Percentiles rank a stretch among this genome's conserved stretches.
phyloP scores from a whole-genome alignment of 2,888 invertebrate genomes.

The Pelosia muscerda region DNA sequence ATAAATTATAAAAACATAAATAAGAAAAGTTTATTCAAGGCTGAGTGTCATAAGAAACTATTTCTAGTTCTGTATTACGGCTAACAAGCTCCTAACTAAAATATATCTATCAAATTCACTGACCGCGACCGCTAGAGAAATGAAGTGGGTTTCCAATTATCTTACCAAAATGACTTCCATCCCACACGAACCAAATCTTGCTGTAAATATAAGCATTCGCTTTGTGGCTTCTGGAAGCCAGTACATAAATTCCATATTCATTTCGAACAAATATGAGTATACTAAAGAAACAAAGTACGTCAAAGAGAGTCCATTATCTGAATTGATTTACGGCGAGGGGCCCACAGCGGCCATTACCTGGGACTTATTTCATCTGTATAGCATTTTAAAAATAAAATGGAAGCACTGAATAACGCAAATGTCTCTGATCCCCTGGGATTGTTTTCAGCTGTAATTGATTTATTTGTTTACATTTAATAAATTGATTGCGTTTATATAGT shows the following conservation, averaged over 20 bases:
- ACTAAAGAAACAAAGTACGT: conserved; percentile 20
- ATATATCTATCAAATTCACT: neutral
- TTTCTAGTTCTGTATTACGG: neutral
- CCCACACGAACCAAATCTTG: neutral
- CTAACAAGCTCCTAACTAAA: neutral
- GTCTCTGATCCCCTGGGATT: conserved; percentile 9
- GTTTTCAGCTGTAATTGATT: conserved; percentile 5
- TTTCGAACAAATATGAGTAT: neutral
- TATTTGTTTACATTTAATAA: neutral
- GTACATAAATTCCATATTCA: neutral
- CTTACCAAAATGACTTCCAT: conserved; percentile 1
- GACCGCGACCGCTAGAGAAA: neutral
- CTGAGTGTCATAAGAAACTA: neutral
- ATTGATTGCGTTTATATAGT: neutral
- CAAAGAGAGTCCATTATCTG: conserved; percentile 40
- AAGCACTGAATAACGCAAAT: conserved; percentile 12
- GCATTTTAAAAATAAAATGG: conserved; percentile 24
- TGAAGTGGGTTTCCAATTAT: conserved; percentile 10
- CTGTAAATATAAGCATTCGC: neutral
- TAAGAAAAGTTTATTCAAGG: neutral
- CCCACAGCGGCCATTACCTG: conserved; percentile 32
- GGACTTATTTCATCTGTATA: conserved; percentile 21
- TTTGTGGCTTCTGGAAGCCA: neutral
- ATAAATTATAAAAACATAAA: neutral
- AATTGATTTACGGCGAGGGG: conserved; percentile 42